Evolutionary conservation across 2,797 vertebrate genomes (phyloP), one percentile per base, ranked within the genome.

Genomic region (Botia almorhae): DNA sequence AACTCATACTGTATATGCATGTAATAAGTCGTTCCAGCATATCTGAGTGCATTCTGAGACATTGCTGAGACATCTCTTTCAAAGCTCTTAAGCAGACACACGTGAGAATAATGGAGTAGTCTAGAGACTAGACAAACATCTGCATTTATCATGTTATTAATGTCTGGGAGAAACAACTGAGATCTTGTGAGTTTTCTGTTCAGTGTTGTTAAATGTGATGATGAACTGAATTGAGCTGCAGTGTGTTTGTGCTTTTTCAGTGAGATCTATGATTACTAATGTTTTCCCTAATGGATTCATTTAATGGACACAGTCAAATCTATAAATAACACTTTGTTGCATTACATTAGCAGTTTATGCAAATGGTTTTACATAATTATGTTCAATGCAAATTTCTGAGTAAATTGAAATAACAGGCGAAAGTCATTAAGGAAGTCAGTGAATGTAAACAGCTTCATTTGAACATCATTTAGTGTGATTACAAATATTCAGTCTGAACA

Each of bases 371-470:
- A 12, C 14, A 67, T 26, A 39, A 67, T 76, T 67, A 56, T 53
- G 13, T 55, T 76, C 19, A 67, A n/a, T 43, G 50, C 5, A 4
- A 60, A 60, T 26, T 60, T 26, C 21, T 4, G 13, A 60, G 56
- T 23, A 63, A 64, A 64, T 36, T 43, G 14, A 56, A 55, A 43
- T n/a, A 16, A 26, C 13, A 17, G 16, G 46, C n/a, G 21, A 21
- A 33, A 64, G 56, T 19, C 53, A 56, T 56, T 17, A 8, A 14
- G n/a, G 60, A 7, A 69, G 69, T 55, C 69, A 19, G 60, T 13
- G 12, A 39, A 73, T 33, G 36, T 73, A 71, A 80, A 63, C 21
- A 7, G 48, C 33, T 65, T 72, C 23, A 65, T 63, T 60, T 64
- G 16, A 64, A 64, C 69, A 13, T 33, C 60, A 26, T 46, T 56